Base-by-base conservation (phyloP, 2,888 invertebrate species). In the Dryococelus australis region DNA sequence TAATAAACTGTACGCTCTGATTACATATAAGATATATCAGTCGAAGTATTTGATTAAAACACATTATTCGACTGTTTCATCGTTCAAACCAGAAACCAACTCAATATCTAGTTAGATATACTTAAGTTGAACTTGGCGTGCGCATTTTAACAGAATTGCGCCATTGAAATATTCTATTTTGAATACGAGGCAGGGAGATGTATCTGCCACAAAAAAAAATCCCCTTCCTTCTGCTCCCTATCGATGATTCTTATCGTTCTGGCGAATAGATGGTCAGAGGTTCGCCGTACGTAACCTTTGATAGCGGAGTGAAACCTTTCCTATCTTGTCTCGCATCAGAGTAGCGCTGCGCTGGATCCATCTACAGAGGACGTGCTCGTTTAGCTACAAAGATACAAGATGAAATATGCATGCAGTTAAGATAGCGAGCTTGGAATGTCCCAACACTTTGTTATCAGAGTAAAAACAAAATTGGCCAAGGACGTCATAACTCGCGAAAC, bases 261-360 rank as follows among this genome's bases (percentile, higher is more conserved):
- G 65, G 65, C 10, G 47, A 47, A 47, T 3, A 47, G 47, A 47
- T 47, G 47, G 47, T 47, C 47, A 47, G 47, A 65, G 65, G 65
- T 65, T n/a, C 65, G n/a, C n/a, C 13, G 65, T n/a, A n/a, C 65
- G n/a, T n/a, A 65, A 65, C 65, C 65, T 65, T 65, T 65, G 65
- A 16, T 65, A 65, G 65, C n/a, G 65, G 65, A 65, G 12, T 20
- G 35, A 20, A 65, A 65, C 65, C n/a, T 20, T 20, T 65, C 65
- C 8, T 65, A 65, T 65, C 65, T 65, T 24, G 65, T 65, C 65
- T 65, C 65, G 24, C 65, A 65, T 65, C 65, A 16, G 12, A 47
- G 16, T 47, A 8, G 47, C 47, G 47, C 47, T 47, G 8, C 51
- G 51, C 51, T 20, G 20, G 2, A 12, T 51, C 51, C 65, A 65